These are phyloP conservation scores for Akabosia matsudoensis DNA, from an alignment of 1,140 invertebrate genomes.

Conservation along the genomic window DNA sequence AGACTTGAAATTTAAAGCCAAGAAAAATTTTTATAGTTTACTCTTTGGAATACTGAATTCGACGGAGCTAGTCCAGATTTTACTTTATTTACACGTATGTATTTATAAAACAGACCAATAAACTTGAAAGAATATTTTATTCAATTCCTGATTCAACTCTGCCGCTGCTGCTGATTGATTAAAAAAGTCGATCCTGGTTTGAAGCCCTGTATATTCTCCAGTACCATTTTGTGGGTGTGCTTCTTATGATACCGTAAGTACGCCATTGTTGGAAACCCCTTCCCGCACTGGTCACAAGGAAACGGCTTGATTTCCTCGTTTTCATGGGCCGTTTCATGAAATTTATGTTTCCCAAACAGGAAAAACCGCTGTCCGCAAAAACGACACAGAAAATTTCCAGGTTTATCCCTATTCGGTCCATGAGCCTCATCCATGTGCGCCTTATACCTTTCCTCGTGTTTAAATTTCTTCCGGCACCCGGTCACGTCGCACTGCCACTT, in stretches of 20 bases:
- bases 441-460: background rate
- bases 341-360: background rate
- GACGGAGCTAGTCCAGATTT: no score
- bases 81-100: no score
- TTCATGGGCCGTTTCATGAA: background rate
- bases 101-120: no score
- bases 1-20: no score
- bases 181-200: no score
- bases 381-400: background rate
- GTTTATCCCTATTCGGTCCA: background rate
- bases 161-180: no score
- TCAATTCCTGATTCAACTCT: no score
- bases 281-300: background rate
- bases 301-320: background rate
- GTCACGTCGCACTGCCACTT: background rate
- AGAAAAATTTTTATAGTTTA: no score
- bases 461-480: background rate
- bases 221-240: background rate
- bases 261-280: background rate
- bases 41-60: no score
- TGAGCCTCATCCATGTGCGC: background rate
- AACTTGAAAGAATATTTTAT: no score
- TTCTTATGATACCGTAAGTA: background rate
- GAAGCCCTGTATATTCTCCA: background rate
- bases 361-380: background rate